Evolutionary conservation across 2,797 vertebrate species (phyloP).

Genomic region (Parotocinclus haroldoi): DNA sequence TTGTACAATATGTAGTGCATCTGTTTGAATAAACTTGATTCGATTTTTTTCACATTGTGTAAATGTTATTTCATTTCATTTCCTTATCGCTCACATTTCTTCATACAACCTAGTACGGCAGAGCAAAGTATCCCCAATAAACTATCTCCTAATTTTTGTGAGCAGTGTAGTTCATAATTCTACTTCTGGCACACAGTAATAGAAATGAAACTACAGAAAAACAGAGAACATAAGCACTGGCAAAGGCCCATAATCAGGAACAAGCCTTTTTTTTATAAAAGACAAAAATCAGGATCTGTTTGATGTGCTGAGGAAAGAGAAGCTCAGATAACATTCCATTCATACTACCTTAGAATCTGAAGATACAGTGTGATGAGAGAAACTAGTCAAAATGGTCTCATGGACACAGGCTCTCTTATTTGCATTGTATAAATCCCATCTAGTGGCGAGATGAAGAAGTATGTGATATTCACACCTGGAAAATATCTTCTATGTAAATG

Average conservation of each 20-base stretch:
- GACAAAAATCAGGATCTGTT: constrained; percentile 42
- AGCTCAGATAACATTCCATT: constrained; percentile 45
- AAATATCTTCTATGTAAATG: not conserved
- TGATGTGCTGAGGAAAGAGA: constrained; percentile 41
- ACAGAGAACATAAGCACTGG: not conserved
- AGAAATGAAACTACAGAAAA: not conserved
- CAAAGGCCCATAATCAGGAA: constrained; percentile 29
- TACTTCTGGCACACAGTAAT: constrained; percentile 18
- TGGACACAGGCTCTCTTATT: constrained; percentile 5
- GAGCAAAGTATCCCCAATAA: too few relatives aligned
- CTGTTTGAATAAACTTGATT: constrained; percentile 33
- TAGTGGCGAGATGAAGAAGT: not conserved
- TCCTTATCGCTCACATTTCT: constrained; percentile 33
- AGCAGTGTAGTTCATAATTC: not conserved
- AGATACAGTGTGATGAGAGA: constrained; percentile 1
- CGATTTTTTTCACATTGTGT: constrained; percentile 31
- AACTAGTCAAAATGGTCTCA: constrained; percentile 11
- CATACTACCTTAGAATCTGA: constrained; percentile 35
- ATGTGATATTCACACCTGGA: not conserved
- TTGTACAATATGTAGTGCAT: constrained; percentile 11
- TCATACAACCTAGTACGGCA: constrained; percentile 10
- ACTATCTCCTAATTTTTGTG: too few relatives aligned
- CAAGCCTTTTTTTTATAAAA: constrained; percentile 34
- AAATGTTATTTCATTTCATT: constrained; percentile 30
- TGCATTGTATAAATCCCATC: constrained; percentile 11